Conservation (phyloP, 92 coral and sea anemone species). For the Epizoanthus stellaris region DNA sequence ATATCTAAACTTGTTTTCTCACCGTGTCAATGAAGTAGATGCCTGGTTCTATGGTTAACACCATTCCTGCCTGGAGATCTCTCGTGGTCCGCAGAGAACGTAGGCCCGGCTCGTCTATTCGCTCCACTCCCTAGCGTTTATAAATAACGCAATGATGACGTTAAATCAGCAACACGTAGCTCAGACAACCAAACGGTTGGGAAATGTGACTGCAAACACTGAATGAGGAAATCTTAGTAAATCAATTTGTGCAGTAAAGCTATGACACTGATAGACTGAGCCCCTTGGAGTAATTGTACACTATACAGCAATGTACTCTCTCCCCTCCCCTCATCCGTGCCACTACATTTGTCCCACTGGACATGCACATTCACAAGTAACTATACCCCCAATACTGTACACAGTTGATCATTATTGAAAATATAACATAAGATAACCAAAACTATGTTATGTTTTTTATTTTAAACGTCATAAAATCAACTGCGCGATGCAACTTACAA, state of each 20-base stretch:
- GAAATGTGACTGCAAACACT: not conserved
- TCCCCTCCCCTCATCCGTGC: not conserved
- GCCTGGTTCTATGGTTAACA: slow-evolving; percentile 95
- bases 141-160: not conserved
- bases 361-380: no score
- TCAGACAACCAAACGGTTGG: not conserved
- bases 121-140: slow-evolving; percentile 73
- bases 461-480: no score
- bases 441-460: no score
- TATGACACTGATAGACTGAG: no score
- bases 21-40: slow-evolving; percentile 88
- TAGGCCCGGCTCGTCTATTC: slow-evolving; percentile 90
- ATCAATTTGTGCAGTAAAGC: not conserved
- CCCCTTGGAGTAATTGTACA: no score
- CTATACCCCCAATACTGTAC: no score
- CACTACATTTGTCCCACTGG: no score
- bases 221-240: not conserved
- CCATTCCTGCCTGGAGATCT: slow-evolving; percentile 80
- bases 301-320: not conserved
- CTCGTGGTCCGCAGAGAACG: slow-evolving; percentile 85
- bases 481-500: no score
- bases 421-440: no score
- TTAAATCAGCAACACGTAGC: no score
- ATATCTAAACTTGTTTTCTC: slow-evolving; percentile 14
- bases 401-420: no score